Evolutionary conservation across 2,797 vertebrate species (phyloP), one percentile per base, ranked within the genome.

Genomic region (Sebastes diploproa): DNA sequence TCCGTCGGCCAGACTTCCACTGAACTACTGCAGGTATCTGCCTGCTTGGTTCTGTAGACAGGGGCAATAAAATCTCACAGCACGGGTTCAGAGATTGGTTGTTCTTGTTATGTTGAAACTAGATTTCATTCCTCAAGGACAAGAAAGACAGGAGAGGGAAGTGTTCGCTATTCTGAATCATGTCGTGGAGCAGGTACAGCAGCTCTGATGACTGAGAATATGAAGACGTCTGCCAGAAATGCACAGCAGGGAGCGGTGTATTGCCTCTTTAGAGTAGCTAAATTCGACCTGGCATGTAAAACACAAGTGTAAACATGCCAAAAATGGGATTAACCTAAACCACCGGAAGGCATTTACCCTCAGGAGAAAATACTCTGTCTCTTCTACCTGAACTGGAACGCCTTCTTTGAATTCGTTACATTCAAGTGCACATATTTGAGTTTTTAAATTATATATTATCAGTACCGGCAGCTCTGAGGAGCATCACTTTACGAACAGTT

Each of bases 321-420:
- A 46, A 70, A 13, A 83, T 52, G 22, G 25, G 56, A 77, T 83
- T 72, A 55, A 61, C 5, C 69, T 66, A n/a, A 67, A 65, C 22
- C 55, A 61, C 77, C 69, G 72, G 52, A 34, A 74, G 82, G 58
- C 62, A 68, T 84, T 81, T 62, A 36, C n/a, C 36, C 65, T 60
- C 20, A 50, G 68, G 56, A 46, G 8, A 12, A 68, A 84, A 58
- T 63, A 9, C 32, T 64, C 5, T 18, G 20, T 70, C 36, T 25
- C 2, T 18, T 60, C 30, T 55, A 18, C 20, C 46, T 62, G 18
- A 25, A 27, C 34, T 12, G 34, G 14, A 61, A 27, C 13, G 3
- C 11, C 6, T 38, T 29, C 16, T 54, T 61, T 56, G 27, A 75
- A 25, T 46, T n/a, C 12, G 29, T 30, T 3, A 11, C 12, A 52